phyloP scores from a whole-genome alignment of 2,888 invertebrate genomes.

The Noctua janthina region DNA sequence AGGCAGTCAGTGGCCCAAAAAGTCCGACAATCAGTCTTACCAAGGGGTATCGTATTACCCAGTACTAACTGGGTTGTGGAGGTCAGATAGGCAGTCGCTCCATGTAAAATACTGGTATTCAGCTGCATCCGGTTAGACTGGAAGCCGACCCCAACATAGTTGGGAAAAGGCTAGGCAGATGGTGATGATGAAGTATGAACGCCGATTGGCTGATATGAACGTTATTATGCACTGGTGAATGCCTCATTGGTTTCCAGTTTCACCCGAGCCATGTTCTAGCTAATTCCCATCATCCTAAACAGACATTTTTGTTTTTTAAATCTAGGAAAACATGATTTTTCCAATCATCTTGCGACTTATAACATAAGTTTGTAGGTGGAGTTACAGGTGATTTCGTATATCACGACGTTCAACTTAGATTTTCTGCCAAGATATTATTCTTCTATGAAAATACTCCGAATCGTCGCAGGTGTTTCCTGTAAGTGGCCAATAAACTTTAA shows the following conservation, averaged over 20 bases:
- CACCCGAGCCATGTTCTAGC: not conserved
- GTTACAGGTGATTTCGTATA: not conserved
- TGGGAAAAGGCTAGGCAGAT: no score
- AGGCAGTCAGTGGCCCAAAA: no score
- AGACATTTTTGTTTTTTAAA: not conserved
- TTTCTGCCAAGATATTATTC: slow-evolving; percentile 29
- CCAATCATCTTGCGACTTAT: not conserved
- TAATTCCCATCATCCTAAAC: no score
- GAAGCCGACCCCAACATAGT: no score
- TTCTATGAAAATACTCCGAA: slow-evolving; percentile 48
- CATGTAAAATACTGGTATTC: no score
- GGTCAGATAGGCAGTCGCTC: no score
- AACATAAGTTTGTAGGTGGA: not conserved
- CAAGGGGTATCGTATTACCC: no score
- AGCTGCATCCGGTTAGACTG: no score
- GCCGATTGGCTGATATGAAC: not conserved
- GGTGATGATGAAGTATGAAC: no score
- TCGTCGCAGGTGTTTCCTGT: slow-evolving; percentile 80
- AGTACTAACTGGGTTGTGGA: no score
- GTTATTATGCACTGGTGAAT: not conserved
- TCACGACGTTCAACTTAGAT: not conserved
- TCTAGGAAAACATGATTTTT: not conserved
- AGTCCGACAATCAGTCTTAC: no score
- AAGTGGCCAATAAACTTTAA: slow-evolving; percentile 81
- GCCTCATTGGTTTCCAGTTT: not conserved